Conservation (phyloP, 2,888 invertebrate genomes). For the Stenodema calcarata region DNA sequence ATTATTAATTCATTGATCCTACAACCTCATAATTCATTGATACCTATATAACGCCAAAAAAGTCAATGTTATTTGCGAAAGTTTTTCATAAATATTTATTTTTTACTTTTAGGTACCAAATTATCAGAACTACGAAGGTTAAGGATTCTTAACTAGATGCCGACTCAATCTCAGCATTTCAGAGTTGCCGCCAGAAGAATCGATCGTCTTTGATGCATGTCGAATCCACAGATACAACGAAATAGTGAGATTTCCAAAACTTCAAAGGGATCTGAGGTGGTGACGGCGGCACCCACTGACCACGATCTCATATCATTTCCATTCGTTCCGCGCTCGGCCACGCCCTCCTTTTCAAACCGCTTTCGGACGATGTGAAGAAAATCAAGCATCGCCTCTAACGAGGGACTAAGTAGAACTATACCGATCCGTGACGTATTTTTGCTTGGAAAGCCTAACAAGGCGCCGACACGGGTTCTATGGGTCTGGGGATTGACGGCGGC, state of each 20-base stretch:
- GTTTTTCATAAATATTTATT: no score
- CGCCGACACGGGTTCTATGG: neutral
- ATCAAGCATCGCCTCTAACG: neutral
- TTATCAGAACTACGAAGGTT: no score
- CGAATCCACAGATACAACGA: neutral
- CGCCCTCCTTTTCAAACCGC: neutral
- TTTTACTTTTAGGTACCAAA: no score
- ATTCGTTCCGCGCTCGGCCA: conserved; percentile 2
- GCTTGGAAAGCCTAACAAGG: neutral
- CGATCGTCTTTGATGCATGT: neutral
- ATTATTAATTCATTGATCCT: no score
- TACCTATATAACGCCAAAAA: no score
- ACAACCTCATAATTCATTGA: no score
- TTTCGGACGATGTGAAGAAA: neutral
- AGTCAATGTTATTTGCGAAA: no score
- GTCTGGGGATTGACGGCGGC: no score
- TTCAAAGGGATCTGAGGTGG: neutral
- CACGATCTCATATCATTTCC: neutral
- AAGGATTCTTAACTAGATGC: no score
- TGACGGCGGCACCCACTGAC: neutral
- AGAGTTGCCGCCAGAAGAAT: no score
- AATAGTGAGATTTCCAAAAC: neutral
- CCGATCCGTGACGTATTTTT: neutral
- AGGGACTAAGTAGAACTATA: neutral
- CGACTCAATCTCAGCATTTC: no score